Base-by-base conservation (phyloP, 1,140 invertebrate species). In the Hirudo medicinalis region DNA sequence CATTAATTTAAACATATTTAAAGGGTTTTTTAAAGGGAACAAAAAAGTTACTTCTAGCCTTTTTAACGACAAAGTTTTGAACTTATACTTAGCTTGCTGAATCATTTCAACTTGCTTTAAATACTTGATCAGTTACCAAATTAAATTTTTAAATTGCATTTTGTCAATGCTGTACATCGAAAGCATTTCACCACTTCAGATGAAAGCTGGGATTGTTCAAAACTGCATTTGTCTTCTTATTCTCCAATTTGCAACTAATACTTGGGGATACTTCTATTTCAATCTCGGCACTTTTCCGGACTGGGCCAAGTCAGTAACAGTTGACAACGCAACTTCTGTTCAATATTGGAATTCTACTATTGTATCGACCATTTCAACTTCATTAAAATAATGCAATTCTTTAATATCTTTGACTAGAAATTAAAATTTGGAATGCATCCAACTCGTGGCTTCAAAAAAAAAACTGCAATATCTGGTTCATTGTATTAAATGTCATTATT, bases 141-240 rank as follows among this genome's bases (percentile, higher is more conserved):
- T 22, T 15, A n/a, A 60, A 22, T 4, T 60, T 60, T 27, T n/a
- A n/a, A n/a, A n/a, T n/a, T n/a, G n/a, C n/a, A 60, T n/a, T 27
- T 22, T 60, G 8, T 60, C 5, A n/a, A 60, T 4, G n/a, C 27
- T 60, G n/a, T 60, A n/a, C n/a, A n/a, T 25, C 5, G 20, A 20
- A 57, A 20, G 25, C 2, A n/a, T 25, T 57, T 57, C 54, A 9
- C 25, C 57, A 63, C 55, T 71, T 53, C 63, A 74, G 73, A 60
- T 71, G 11, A 74, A 71, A 67, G 49, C 73, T 68, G 73, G 73
- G 13, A 71, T 71, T 19, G 36, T 74, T 25, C 71, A 71, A 69
- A 74, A 74, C 27, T 29, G 63, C 22, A 5, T 74, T 22, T 74
- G 73, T 49, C 25, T 74, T 3, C 53, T 68, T 22, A 57, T 71